A percentile compares a stretch with the other conserved stretches of the same genome.
These are phyloP conservation scores for Gallinago undulata DNA, from an alignment of 2,113 vertebrate genomes.

Conservation along the genomic window DNA sequence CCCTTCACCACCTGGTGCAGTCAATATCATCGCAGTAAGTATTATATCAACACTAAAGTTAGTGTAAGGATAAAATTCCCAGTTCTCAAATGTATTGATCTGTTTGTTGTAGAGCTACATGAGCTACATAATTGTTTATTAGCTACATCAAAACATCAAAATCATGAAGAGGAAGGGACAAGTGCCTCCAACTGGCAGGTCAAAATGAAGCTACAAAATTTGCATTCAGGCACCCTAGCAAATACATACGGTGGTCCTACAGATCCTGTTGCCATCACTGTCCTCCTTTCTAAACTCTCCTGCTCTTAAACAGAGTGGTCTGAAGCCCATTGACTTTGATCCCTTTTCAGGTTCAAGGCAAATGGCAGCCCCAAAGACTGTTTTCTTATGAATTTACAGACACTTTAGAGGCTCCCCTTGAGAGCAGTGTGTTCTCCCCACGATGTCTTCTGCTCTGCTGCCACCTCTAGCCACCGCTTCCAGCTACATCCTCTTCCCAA, in stretches of 20 bases:
- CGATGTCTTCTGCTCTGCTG: neutral
- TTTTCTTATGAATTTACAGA: neutral
- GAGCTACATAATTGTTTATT: constrained; percentile 9
- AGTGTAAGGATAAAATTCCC: constrained; percentile 7
- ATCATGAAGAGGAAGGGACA: neutral
- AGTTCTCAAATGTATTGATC: constrained; percentile 13
- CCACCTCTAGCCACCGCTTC: neutral
- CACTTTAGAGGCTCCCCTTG: neutral
- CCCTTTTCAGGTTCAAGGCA: neutral
- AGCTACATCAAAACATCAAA: neutral
- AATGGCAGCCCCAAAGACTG: neutral
- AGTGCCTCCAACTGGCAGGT: neutral
- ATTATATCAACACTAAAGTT: constrained; percentile 31
- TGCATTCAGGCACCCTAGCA: neutral
- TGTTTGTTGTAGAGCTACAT: constrained; percentile 21
- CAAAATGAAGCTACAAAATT: neutral
- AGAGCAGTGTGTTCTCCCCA: neutral
- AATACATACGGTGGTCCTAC: neutral
- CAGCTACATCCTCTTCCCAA: neutral
- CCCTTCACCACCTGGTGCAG: constrained; percentile 41
- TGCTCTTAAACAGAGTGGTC: neutral
- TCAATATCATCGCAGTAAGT: constrained; percentile 30
- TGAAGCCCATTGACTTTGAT: neutral
- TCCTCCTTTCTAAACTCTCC: neutral
- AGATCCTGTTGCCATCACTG: neutral